These are phyloP conservation scores for Pseudomyrmex flavicornis DNA, from an alignment of 1,140 invertebrate species.

Conservation along the genomic window DNA sequence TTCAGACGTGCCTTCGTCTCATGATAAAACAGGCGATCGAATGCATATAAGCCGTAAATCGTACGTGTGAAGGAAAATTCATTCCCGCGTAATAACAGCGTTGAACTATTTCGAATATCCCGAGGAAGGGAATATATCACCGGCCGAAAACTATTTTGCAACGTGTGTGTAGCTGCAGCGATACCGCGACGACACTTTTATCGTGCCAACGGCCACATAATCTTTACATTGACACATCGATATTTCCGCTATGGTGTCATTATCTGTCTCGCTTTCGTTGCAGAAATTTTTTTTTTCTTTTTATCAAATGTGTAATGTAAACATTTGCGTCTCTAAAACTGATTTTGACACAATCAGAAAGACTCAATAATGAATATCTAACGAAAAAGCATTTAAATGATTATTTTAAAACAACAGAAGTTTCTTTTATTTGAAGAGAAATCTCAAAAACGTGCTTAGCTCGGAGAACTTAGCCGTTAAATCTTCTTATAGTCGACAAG, in stretches of 20 bases:
- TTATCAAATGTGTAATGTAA: not conserved
- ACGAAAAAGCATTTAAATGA: no score
- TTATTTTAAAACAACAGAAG: no score
- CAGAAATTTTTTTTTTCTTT: not conserved
- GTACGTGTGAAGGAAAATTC: not conserved
- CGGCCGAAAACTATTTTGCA: conserved; percentile 44
- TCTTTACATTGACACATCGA: not conserved
- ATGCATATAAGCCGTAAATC: conserved; percentile 34
- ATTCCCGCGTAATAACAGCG: conserved; percentile 38
- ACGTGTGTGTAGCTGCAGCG: not conserved
- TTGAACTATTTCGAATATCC: conserved; percentile 57
- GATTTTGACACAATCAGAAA: no score
- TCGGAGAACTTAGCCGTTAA: not conserved
- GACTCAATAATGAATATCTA: no score
- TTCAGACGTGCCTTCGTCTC: conserved; percentile 11
- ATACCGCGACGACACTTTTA: conserved; percentile 18
- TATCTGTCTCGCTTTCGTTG: not conserved
- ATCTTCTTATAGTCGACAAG: not conserved
- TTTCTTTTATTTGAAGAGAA: no score
- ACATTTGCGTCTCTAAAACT: no score
- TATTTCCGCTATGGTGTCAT: not conserved
- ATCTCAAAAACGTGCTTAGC: not conserved
- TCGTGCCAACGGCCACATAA: conserved; percentile 16
- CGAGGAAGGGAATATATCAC: conserved; percentile 38
- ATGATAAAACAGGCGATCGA: conserved; percentile 25